phyloP scores from a whole-genome alignment of 2,888 invertebrate species.

The Gasteruption jaculator region DNA sequence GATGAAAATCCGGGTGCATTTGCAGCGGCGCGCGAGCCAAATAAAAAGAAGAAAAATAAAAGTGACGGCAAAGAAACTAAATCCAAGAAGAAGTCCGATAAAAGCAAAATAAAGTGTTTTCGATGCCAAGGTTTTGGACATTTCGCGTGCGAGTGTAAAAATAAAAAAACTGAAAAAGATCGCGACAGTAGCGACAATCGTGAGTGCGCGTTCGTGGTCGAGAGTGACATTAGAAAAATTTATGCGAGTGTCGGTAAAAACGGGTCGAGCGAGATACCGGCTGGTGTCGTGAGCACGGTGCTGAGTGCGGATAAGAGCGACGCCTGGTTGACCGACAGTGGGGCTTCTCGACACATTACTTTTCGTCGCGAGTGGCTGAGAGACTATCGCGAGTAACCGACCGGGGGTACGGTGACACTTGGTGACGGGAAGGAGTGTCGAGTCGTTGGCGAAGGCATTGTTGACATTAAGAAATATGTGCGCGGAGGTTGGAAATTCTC shows the following conservation, averaged over 20 bases:
- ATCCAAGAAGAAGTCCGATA: not conserved
- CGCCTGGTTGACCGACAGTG: slow-evolving; percentile 18
- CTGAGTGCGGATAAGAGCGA: slow-evolving; percentile 11
- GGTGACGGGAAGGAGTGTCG: slow-evolving; percentile 14
- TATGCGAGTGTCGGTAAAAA: not conserved
- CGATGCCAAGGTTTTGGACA: slow-evolving; percentile 16
- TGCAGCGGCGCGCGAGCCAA: slow-evolving; percentile 10
- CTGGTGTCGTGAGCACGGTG: slow-evolving; percentile 1
- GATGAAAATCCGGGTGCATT: slow-evolving; percentile 16
- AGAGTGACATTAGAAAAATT: not conserved
- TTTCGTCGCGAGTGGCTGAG: slow-evolving; percentile 11
- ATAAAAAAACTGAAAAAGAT: slow-evolving; percentile 2
- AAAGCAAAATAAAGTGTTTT: slow-evolving; percentile 12
- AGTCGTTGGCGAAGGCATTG: too few relatives aligned
- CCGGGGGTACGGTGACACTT: slow-evolving; percentile 9
- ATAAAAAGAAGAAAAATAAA: slow-evolving; percentile 2
- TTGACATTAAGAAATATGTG: too few relatives aligned
- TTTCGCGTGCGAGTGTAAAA: slow-evolving; percentile 14
- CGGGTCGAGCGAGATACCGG: not conserved
- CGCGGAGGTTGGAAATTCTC: too few relatives aligned
- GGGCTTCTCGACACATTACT: slow-evolving; percentile 14
- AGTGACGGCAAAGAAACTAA: slow-evolving; percentile 7
- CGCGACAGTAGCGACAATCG: not conserved
- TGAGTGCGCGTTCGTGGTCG: slow-evolving; percentile 15
- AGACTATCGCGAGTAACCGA: slow-evolving; percentile 8